Conservation (phyloP, 2,113 vertebrate genomes). For the Falcunculus frontatus region DNA sequence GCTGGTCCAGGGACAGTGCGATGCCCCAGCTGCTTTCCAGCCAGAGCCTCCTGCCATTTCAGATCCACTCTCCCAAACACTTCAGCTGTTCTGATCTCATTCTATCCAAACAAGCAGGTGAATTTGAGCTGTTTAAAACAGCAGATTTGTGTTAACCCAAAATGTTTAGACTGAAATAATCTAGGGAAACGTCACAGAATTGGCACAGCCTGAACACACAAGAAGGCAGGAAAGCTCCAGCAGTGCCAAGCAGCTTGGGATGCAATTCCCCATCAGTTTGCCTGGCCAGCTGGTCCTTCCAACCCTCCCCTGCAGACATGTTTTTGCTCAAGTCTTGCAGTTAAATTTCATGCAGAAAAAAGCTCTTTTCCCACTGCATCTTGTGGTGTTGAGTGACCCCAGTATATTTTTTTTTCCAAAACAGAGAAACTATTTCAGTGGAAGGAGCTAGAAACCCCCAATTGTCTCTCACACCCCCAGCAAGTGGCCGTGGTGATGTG, state of each 20-base stretch:
- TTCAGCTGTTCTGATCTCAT: not conserved
- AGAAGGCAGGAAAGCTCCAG: not conserved
- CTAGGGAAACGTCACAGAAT: not conserved
- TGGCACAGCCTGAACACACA: not conserved
- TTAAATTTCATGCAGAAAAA: not conserved
- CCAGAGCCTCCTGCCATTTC: not conserved
- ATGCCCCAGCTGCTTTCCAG: not conserved
- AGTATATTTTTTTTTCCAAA: not conserved
- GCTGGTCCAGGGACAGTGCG: not conserved
- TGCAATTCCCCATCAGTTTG: not conserved
- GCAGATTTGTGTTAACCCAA: not conserved
- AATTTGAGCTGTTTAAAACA: not conserved
- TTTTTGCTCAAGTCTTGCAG: not conserved
- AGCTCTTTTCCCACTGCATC: not conserved
- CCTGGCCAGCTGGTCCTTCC: not conserved
- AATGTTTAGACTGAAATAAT: constrained; percentile 18
- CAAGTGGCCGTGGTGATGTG: not conserved
- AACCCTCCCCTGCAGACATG: not conserved
- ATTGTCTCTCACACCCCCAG: not conserved
- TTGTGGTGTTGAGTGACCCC: not conserved
- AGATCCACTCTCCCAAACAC: not conserved
- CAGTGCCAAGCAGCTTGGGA: not conserved
- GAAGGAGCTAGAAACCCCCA: not conserved
- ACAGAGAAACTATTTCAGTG: not conserved
- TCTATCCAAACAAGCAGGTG: constrained; percentile 5